These are phyloP conservation scores for Glaucomys volans DNA, from an alignment of 2,113 vertebrate genomes.

Conservation along the genomic window DNA sequence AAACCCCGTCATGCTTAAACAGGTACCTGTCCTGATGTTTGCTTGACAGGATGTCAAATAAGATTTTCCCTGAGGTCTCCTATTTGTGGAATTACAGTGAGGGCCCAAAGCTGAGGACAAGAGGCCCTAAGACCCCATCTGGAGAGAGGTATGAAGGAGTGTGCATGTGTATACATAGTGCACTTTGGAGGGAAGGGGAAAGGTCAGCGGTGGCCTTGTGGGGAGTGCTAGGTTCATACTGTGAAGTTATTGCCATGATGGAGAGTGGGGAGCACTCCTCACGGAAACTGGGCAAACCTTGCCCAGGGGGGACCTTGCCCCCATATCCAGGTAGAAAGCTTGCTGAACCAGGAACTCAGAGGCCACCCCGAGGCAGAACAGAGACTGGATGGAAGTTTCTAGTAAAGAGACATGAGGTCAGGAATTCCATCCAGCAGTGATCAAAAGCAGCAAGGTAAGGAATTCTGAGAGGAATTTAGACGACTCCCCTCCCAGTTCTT, in stretches of 20 bases:
- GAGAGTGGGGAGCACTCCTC: not conserved
- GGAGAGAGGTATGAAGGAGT: not conserved
- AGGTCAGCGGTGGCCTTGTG: not conserved
- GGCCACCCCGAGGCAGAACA: not conserved
- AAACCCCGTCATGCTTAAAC: not conserved
- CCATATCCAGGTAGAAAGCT: not conserved
- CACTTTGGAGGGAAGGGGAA: not conserved
- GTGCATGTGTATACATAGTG: rapidly evolving
- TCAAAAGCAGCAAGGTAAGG: not conserved
- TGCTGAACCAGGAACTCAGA: not conserved
- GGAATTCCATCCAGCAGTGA: not conserved
- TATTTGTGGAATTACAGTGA: not conserved
- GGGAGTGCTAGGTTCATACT: not conserved
- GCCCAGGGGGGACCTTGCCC: not conserved
- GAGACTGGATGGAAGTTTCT: not conserved
- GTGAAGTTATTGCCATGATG: not conserved
- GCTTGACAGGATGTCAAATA: not conserved
- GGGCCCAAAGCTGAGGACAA: not conserved
- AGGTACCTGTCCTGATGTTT: not conserved
- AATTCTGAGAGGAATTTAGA: not conserved
- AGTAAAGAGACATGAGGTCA: not conserved
- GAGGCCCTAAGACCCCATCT: not conserved
- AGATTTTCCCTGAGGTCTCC: not conserved
- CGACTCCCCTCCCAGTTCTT: not conserved
- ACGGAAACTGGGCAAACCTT: not conserved